Conservation (phyloP, 2,888 invertebrate species). For the Netelia fuscicornis region DNA sequence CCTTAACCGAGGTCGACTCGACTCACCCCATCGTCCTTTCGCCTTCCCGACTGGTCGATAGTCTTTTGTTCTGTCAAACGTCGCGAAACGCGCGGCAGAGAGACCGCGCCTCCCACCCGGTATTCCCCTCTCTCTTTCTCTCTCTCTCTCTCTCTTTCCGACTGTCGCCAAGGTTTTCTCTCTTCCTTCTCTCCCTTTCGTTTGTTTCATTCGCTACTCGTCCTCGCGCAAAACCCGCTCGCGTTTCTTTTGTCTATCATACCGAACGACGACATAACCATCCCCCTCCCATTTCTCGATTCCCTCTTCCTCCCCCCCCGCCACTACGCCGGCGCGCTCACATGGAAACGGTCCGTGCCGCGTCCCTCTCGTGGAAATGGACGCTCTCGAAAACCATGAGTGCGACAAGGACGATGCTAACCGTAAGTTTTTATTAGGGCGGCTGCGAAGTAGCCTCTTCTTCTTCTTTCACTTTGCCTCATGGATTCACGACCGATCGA, state of each 20-base stretch:
- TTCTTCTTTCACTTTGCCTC: conserved; percentile 48
- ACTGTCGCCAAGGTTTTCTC: conserved; percentile 36
- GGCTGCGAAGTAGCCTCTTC: conserved; percentile 76
- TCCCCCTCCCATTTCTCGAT: conserved; percentile 37
- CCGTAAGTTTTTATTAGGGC: conserved; percentile 82
- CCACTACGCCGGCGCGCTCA: conserved; percentile 53
- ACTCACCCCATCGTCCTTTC: conserved; percentile 1
- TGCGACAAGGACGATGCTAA: conserved; percentile 73
- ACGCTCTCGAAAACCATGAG: conserved; percentile 40
- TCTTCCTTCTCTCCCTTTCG: conserved; percentile 30
- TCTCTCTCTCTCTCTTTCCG: not conserved
- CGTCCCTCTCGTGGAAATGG: conserved; percentile 62
- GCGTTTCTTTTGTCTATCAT: conserved; percentile 57
- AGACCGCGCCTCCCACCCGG: conserved; percentile 77
- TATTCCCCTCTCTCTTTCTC: conserved; percentile 44
- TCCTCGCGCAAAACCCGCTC: conserved; percentile 51
- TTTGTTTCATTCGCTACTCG: conserved; percentile 39
- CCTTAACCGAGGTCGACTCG: conserved; percentile 59
- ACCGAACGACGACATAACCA: conserved; percentile 55
- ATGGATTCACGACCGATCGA: conserved; percentile 29
- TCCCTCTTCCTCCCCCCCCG: conserved; percentile 55
- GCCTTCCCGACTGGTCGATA: conserved; percentile 75
- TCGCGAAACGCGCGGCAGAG: conserved; percentile 76
- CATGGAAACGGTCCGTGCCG: conserved; percentile 31
- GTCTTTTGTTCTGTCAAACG: conserved; percentile 85